phyloP scores from a whole-genome alignment of 2,797 vertebrate species.

The Chelon auratus region DNA sequence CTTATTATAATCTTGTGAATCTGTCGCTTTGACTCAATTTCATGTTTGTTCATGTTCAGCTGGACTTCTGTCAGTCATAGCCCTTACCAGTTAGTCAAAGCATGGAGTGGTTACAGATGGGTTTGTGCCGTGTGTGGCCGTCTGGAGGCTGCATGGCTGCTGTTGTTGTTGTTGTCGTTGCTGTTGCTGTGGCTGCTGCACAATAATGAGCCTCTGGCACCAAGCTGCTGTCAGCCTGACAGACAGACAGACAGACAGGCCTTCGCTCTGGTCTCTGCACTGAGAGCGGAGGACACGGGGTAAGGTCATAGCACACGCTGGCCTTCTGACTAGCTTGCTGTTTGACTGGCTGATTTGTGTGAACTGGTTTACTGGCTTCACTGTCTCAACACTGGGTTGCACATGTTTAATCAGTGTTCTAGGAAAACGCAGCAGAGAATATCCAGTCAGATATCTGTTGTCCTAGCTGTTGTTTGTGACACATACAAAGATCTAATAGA shows the following conservation, averaged over 20 bases:
- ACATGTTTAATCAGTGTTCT: constrained; percentile 18
- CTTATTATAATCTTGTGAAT: neutral
- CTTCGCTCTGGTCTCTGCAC: constrained; percentile 61
- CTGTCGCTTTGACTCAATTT: neutral
- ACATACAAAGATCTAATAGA: neutral
- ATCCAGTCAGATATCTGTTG: neutral
- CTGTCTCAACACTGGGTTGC: neutral
- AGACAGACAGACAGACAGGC: constrained; percentile 59
- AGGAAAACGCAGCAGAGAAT: constrained; percentile 16
- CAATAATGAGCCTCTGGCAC: constrained; percentile 73
- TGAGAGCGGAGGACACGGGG: constrained; percentile 48
- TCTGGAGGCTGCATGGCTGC: constrained; percentile 50
- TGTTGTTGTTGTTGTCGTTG: constrained; percentile 45
- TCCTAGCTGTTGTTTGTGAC: neutral
- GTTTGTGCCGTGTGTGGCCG: constrained; percentile 30
- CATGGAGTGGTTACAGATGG: constrained; percentile 43
- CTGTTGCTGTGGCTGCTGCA: constrained; percentile 63
- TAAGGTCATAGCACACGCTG: constrained; percentile 61
- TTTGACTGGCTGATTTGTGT: constrained; percentile 18
- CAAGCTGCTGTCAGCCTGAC: constrained; percentile 72
- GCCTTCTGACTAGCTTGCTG: constrained; percentile 37
- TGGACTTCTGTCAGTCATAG: constrained; percentile 7
- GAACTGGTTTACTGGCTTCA: constrained; percentile 19
- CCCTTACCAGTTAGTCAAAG: constrained; percentile 16
- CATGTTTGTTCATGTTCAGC: constrained; percentile 2